Conservation (phyloP, 1,140 invertebrate species). For the Drosophila erecta region DNA sequence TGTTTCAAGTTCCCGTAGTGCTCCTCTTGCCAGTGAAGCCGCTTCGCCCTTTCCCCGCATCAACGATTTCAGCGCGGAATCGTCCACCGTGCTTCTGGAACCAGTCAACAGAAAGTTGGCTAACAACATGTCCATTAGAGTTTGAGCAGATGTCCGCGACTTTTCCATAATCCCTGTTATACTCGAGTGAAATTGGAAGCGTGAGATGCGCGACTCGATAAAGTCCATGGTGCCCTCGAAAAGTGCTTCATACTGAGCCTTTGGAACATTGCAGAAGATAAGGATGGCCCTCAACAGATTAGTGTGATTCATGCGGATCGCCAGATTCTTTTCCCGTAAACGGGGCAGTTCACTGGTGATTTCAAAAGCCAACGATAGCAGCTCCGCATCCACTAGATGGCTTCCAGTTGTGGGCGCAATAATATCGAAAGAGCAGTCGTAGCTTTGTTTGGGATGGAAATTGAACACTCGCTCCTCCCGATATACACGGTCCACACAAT, state of each 20-base stretch:
- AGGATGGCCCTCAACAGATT: slow-evolving; percentile 92
- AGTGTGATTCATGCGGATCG: slow-evolving; percentile 93
- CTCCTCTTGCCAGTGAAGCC: slow-evolving; percentile 88
- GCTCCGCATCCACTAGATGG: slow-evolving; percentile 93
- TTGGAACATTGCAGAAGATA: slow-evolving; percentile 91
- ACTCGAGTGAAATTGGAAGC: slow-evolving; percentile 90
- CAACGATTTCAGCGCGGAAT: slow-evolving; percentile 87
- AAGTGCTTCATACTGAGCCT: slow-evolving; percentile 87
- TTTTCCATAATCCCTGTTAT: slow-evolving; percentile 89
- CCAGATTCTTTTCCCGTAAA: slow-evolving; percentile 89
- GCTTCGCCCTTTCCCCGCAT: slow-evolving; percentile 88
- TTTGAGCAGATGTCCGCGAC: slow-evolving; percentile 89
- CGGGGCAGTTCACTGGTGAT: slow-evolving; percentile 90
- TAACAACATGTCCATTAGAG: slow-evolving; percentile 90
- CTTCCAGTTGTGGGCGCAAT: slow-evolving; percentile 90
- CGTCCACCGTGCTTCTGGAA: slow-evolving; percentile 86
- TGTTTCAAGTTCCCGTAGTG: slow-evolving; percentile 89
- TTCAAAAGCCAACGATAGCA: slow-evolving; percentile 92
- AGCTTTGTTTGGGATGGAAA: slow-evolving; percentile 94
- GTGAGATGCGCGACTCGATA: slow-evolving; percentile 87
- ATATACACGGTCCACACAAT: slow-evolving; percentile 94
- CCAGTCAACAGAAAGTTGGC: slow-evolving; percentile 88
- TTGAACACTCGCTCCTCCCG: slow-evolving; percentile 93
- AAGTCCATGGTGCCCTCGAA: slow-evolving; percentile 71
- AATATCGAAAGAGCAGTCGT: slow-evolving; percentile 97